Evolutionary conservation across 2,888 invertebrate species (phyloP).

Genomic region (Eupithecia subfuscata): DNA sequence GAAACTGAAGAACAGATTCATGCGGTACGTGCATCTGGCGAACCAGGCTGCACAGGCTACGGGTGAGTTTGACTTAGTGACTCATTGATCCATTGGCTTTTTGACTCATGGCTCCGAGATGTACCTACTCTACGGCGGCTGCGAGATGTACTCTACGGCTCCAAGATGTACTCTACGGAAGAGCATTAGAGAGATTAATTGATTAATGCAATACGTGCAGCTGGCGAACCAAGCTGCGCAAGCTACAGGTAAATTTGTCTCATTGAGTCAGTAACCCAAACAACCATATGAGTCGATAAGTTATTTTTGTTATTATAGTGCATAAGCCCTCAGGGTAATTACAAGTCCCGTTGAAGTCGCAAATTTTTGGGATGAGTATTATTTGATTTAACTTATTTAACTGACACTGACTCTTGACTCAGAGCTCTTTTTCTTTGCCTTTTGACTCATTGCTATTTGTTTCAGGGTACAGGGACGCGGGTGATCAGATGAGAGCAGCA

Average conservation of each 20-base stretch:
- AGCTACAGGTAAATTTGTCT: not conserved
- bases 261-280: not conserved
- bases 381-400: not conserved
- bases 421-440: not conserved
- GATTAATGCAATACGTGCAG: not conserved
- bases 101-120: not conserved
- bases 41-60: constrained; percentile 91
- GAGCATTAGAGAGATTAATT: too few relatives aligned
- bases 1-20: constrained; percentile 89
- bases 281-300: too few relatives aligned
- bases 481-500: constrained; percentile 90
- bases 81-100: not conserved
- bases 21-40: constrained; percentile 90
- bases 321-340: too few relatives aligned
- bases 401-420: not conserved
- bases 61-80: constrained; percentile 75
- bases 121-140: not conserved
- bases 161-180: too few relatives aligned
- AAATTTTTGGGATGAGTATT: too few relatives aligned
- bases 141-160: not conserved
- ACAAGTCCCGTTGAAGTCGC: too few relatives aligned
- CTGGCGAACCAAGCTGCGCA: not conserved
- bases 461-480: constrained; percentile 90
- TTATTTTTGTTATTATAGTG: too few relatives aligned
- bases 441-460: not conserved